A percentile compares a stretch with the other conserved stretches of the same genome.
phyloP scores from a whole-genome alignment of 2,113 vertebrate species.

The Xenus cinereus region DNA sequence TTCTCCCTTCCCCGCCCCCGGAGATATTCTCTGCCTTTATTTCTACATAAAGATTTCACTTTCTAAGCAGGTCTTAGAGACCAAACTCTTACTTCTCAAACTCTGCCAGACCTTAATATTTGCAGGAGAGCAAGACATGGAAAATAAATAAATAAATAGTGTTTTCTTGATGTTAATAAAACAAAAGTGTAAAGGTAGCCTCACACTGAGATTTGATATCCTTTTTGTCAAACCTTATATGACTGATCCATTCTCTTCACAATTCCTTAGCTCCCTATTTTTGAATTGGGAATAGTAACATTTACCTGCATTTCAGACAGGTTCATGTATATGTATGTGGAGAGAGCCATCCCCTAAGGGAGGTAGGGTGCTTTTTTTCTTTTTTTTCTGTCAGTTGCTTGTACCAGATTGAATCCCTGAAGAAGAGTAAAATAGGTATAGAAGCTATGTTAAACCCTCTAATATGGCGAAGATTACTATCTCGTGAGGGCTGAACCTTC shows the following conservation, averaged over 20 bases:
- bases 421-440: not conserved
- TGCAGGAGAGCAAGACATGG: not conserved
- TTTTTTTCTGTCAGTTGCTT: not conserved
- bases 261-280: not conserved
- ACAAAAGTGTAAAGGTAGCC: not conserved
- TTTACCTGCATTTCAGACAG: not conserved
- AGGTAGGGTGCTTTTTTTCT: not conserved
- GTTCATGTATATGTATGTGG: accelerated
- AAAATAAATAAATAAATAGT: not conserved
- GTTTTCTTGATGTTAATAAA: not conserved
- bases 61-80: not conserved
- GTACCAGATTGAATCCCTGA: not conserved
- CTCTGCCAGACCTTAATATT: not conserved
- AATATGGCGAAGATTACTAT: not conserved
- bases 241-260: not conserved
- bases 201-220: not conserved
- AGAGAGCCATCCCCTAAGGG: not conserved
- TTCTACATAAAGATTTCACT: not conserved
- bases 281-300: not conserved
- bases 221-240: not conserved
- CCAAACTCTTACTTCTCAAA: not conserved
- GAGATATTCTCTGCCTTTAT: not conserved
- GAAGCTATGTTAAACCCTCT: not conserved
- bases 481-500: not conserved
- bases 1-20: not conserved